Evolutionary conservation across 2,888 invertebrate genomes (phyloP).

Genomic region (Dermolepida albohirtum): DNA sequence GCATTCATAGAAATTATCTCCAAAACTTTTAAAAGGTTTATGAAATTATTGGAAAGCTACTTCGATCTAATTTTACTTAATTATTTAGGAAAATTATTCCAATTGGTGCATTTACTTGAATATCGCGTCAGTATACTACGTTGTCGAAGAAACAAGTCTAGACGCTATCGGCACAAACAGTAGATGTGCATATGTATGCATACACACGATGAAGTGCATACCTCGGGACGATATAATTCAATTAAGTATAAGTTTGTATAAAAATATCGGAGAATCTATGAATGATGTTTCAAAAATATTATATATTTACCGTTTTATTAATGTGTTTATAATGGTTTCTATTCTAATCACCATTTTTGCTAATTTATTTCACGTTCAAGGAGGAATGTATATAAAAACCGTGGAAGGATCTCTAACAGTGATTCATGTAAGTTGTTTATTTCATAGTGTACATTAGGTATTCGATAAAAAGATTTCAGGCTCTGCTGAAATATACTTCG

Average conservation of each 20-base stretch:
- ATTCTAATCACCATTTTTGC: slow-evolving; percentile 11
- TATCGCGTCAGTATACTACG: no score
- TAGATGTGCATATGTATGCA: neutral
- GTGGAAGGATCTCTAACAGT: slow-evolving; percentile 16
- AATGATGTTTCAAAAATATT: slow-evolving; percentile 8
- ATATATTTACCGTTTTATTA: slow-evolving; percentile 12
- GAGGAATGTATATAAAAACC: slow-evolving; percentile 33
- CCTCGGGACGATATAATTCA: slow-evolving; percentile 18
- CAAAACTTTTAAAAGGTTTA: no score
- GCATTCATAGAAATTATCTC: no score
- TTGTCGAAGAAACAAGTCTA: no score
- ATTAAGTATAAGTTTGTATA: slow-evolving; percentile 23
- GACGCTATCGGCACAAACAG: no score
- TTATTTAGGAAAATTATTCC: no score
- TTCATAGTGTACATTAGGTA: no score
- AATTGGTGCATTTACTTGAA: no score
- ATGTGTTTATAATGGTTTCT: slow-evolving; percentile 8
- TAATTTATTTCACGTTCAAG: slow-evolving; percentile 24
- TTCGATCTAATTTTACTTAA: no score
- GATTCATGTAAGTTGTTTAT: slow-evolving; percentile 25
- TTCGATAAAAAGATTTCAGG: slow-evolving; percentile 5
- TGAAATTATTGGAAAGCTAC: no score
- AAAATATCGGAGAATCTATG: slow-evolving; percentile 26
- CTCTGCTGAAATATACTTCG: slow-evolving; percentile 22
- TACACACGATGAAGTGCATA: slow-evolving; percentile 7